Evolutionary conservation across 1,140 invertebrate genomes (phyloP).

Genomic region (Rhopalosiphum maidis): DNA sequence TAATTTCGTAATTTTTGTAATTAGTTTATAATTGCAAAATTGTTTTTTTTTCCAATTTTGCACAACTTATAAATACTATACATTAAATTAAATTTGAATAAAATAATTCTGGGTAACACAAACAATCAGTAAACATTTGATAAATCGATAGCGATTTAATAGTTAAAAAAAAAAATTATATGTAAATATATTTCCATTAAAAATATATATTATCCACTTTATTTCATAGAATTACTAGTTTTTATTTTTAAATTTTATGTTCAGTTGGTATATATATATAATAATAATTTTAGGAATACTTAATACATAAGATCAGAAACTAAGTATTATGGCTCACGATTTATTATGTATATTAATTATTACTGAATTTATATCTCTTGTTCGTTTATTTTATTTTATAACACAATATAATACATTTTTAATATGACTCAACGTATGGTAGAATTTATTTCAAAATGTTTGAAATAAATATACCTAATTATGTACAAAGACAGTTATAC

Average conservation of each 20-base stretch:
- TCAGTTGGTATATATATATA: no score
- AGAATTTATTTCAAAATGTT: background rate
- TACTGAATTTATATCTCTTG: background rate
- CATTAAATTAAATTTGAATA: background rate
- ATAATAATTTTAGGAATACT: no score
- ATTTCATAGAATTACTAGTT: background rate
- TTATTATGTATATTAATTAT: background rate
- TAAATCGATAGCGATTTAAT: background rate
- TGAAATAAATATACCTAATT: background rate
- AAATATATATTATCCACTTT: background rate
- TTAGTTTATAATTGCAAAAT: no score
- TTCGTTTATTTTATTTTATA: background rate
- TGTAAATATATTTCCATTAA: background rate
- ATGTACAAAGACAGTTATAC: background rate
- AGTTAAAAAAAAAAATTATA: background rate
- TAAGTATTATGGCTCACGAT: no score
- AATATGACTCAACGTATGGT: background rate
- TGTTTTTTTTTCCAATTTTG: background rate
- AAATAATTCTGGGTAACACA: background rate
- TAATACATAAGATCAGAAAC: no score
- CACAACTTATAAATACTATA: background rate
- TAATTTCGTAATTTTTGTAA: no score
- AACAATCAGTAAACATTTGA: background rate
- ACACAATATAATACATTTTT: background rate
- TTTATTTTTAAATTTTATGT: background rate